Percentiles rank a stretch among this genome's conserved stretches.
Evolutionary conservation across 2,888 invertebrate genomes (phyloP).

Genomic region (Eupithecia dodoneata): DNA sequence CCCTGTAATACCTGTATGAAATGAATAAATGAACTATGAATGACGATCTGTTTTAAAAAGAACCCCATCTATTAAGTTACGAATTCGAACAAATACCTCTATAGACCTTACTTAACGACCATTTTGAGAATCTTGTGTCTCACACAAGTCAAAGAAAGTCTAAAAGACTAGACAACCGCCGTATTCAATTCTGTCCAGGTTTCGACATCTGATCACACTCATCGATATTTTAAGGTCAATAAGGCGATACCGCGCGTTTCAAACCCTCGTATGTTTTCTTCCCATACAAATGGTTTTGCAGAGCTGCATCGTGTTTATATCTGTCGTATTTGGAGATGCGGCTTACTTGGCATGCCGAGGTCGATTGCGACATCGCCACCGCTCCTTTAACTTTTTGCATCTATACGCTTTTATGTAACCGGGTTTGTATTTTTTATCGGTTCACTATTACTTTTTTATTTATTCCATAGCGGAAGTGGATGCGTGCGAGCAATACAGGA

Average conservation of each 20-base stretch:
- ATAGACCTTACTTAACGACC: neutral
- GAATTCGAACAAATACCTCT: too few species aligned
- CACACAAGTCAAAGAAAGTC: neutral
- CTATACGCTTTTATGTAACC: slow-evolving; percentile 7
- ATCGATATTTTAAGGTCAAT: neutral
- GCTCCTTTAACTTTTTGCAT: slow-evolving; percentile 22
- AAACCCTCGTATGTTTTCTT: slow-evolving; percentile 23
- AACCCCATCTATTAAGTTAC: neutral
- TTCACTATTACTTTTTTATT: neutral
- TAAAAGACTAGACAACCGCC: too few species aligned
- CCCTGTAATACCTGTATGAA: too few species aligned
- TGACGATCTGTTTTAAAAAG: neutral
- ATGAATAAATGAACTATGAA: too few species aligned
- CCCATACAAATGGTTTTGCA: slow-evolving; percentile 27
- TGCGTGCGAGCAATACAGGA: neutral
- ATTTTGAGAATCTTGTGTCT: neutral
- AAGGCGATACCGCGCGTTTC: neutral
- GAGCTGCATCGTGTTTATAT: slow-evolving; percentile 37
- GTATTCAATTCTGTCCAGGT: neutral
- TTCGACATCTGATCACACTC: neutral
- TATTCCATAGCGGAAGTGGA: neutral
- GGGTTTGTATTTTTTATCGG: neutral
- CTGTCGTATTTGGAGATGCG: slow-evolving; percentile 39
- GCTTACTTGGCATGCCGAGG: slow-evolving; percentile 37
- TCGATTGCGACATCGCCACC: slow-evolving; percentile 34